Percentiles rank a stretch among this genome's conserved stretches.
Conservation (phyloP, 2,113 vertebrate species). For the Rhinoderma darwinii region DNA sequence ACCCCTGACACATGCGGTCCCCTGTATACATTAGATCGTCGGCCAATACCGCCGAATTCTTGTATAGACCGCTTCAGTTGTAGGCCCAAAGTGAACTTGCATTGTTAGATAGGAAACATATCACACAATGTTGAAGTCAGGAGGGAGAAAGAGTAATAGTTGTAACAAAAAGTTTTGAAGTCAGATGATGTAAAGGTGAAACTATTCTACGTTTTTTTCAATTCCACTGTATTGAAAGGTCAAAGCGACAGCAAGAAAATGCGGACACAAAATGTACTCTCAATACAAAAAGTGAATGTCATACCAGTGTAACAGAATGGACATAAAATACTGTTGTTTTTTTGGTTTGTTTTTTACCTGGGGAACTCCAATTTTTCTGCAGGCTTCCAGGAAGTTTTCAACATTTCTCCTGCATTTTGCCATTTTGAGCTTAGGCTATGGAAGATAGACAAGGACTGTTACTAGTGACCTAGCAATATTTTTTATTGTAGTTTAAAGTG, state of each 20-base stretch:
- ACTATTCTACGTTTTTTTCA: neutral
- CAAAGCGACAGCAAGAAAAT: neutral
- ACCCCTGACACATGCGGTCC: too few relatives aligned
- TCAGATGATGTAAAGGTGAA: neutral
- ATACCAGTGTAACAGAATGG: neutral
- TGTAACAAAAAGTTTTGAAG: neutral
- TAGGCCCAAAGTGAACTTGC: too few relatives aligned
- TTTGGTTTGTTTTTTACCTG: constrained; percentile 85
- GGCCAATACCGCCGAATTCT: too few relatives aligned
- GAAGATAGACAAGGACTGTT: neutral
- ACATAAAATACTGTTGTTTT: too few relatives aligned
- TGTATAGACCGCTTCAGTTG: too few relatives aligned
- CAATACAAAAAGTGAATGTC: neutral
- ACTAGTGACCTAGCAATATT: neutral
- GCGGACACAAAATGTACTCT: too few relatives aligned
- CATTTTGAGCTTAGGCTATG: constrained; percentile 97
- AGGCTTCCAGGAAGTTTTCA: constrained; percentile 98
- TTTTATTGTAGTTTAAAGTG: neutral
- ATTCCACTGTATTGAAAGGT: neutral
- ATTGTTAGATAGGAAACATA: too few relatives aligned
- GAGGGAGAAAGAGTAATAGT: neutral
- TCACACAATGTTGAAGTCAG: too few relatives aligned
- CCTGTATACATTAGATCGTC: too few relatives aligned
- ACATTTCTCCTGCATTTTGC: constrained; percentile 97
- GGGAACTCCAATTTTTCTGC: constrained; percentile 93